phyloP scores from a whole-genome alignment of 2,113 vertebrate genomes.

The Pollimyrus isidori region DNA sequence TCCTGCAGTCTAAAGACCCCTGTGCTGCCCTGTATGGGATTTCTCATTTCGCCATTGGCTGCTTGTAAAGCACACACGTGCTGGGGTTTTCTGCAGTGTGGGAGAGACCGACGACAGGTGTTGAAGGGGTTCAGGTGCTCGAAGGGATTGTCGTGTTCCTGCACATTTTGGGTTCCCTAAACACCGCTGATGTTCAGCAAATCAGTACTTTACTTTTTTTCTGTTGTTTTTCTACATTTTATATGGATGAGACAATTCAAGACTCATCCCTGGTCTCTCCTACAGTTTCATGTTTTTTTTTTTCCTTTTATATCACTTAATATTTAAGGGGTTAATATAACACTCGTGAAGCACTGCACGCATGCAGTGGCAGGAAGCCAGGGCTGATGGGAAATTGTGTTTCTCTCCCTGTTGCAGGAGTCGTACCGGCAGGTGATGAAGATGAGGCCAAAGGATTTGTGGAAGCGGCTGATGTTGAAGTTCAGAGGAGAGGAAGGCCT shows the following conservation, averaged over 20 bases:
- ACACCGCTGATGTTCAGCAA: neutral
- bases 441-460: slow-evolving; percentile 97
- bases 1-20: neutral
- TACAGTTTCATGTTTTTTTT: too few species aligned
- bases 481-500: slow-evolving; percentile 96
- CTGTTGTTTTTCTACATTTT: neutral
- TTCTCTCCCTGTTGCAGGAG: slow-evolving; percentile 62
- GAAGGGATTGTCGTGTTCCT: neutral
- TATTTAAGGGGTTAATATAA: neutral
- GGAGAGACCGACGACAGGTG: neutral
- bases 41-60: neutral
- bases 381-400: neutral
- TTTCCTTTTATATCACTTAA: neutral
- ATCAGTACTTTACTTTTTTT: neutral
- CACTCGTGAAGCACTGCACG: neutral
- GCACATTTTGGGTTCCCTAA: neutral
- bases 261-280: neutral
- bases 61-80: neutral
- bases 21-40: neutral
- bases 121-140: neutral
- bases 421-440: slow-evolving; percentile 99
- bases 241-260: neutral
- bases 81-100: neutral
- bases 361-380: neutral
- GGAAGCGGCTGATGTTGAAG: slow-evolving; percentile 99